phyloP scores from a whole-genome alignment of 2,797 vertebrate genomes.

The Siniperca undulata region DNA sequence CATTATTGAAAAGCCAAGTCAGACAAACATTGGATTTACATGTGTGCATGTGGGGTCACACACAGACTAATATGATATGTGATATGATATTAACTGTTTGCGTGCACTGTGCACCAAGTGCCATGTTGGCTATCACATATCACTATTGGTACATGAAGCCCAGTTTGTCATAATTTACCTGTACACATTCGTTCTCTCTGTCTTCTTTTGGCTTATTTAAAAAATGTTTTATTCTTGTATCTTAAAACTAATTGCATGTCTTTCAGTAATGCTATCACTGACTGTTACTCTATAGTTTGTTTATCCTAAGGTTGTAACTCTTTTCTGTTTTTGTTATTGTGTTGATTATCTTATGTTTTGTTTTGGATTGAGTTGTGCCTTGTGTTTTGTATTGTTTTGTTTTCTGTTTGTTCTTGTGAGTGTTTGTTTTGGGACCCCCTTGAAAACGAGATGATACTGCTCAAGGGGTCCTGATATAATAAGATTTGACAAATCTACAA shows the following conservation, averaged over 20 bases:
- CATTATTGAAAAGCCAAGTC: slow-evolving; percentile 39
- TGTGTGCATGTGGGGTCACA: slow-evolving; percentile 1
- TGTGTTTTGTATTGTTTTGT: not conserved
- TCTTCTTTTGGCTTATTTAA: slow-evolving; percentile 3
- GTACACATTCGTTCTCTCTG: not conserved
- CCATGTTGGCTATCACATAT: not conserved
- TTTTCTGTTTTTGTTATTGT: not conserved
- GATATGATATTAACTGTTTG: slow-evolving; percentile 13
- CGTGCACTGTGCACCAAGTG: not conserved
- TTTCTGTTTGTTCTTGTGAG: not conserved
- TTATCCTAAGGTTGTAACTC: not conserved
- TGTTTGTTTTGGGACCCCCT: not conserved
- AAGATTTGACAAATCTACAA: not conserved
- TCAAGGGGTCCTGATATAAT: not conserved
- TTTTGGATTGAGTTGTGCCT: not conserved
- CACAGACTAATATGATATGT: slow-evolving; percentile 3
- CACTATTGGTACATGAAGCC: not conserved
- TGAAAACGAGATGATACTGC: not conserved
- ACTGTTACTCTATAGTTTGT: not conserved
- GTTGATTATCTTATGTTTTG: not conserved
- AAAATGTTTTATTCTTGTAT: not conserved
- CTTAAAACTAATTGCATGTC: not conserved
- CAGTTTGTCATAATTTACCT: not conserved
- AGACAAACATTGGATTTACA: slow-evolving; percentile 38
- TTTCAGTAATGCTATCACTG: not conserved